Evolutionary conservation across 2,113 vertebrate genomes (phyloP), one percentile per base, ranked within the genome.

Genomic region (Xiphorhynchus elegans): DNA sequence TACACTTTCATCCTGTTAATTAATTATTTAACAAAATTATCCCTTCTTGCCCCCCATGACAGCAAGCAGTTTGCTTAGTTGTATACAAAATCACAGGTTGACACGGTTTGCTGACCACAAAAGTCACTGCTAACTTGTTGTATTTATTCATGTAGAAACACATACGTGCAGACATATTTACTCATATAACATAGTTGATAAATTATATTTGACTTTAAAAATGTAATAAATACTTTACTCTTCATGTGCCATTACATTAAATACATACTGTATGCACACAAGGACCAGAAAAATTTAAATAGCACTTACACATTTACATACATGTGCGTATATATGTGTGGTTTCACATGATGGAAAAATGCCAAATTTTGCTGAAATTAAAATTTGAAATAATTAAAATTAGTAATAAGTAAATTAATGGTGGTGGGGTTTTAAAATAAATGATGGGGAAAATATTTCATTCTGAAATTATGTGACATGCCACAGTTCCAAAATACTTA

Each of bases 1-100:
- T 97, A 95, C 87, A 93, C 53, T 95, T 96, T 90, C 44, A 93
- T 79, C 56, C 47, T 21, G 11, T 72, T 92, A 89, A 93, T 95
- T 92, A 96, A 96, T 96, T 96, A 94, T 93, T 96, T 93, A 96
- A 87, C 35, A 84, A 39, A 87, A 85, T 89, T 87, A 87, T 90
- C 44, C 33, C 17, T 68, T 90, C 33, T 84, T 92, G 33, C 11
- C 50, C 18, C 88, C 72, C 40, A 72, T 53, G 47, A 63, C 35
- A 87, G 29, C 40, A 29, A 95, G 44, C 52, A 68, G 49, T 39
- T 52, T 85, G 90, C 44, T 79, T 63, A 75, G 49, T 81, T 89
- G 70, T 47, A 50, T 37, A 52, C 12, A 84, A 93, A 94, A 83
- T 59, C 17, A 64, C 18, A 68, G 47, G 40, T 18, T 4, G 3